These are phyloP conservation scores for Lasius fuliginosus DNA, from an alignment of 2,888 invertebrate genomes.

Conservation along the genomic window DNA sequence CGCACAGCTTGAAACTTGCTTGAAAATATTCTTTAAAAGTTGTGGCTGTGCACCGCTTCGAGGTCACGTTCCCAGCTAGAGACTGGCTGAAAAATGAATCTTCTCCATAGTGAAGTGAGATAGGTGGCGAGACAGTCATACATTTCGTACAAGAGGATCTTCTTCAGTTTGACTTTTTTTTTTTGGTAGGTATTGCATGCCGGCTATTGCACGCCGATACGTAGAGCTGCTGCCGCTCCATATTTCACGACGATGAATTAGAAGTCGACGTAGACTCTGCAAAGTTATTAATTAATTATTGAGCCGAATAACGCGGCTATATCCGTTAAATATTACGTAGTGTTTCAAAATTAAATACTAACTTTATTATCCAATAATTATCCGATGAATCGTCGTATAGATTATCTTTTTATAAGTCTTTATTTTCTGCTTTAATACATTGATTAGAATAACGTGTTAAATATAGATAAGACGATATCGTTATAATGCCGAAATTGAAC, in stretches of 20 bases:
- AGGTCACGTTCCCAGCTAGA: constrained; percentile 27
- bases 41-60: constrained; percentile 38
- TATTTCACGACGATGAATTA: constrained; percentile 62
- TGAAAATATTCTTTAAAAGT: constrained; percentile 56
- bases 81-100: constrained; percentile 71
- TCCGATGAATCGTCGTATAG: not conserved
- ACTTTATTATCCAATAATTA: not conserved
- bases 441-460: not conserved
- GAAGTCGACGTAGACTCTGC: constrained; percentile 3
- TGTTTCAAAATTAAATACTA: not conserved
- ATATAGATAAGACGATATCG: not conserved
- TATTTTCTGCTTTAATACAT: not conserved
- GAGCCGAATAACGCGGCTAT: not conserved
- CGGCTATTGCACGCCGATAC: constrained; percentile 49
- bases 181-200: not conserved
- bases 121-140: constrained; percentile 53
- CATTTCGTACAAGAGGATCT: constrained; percentile 61
- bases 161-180: constrained; percentile 42
- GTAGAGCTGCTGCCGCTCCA: constrained; percentile 32
- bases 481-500: not conserved
- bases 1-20: constrained; percentile 53
- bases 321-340: not conserved
- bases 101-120: constrained; percentile 31
- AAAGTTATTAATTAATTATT: constrained; percentile 55
- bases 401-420: not conserved